Conservation (phyloP, 30 jellyfish, hydroid and myxozoan species). For the Aurelia aurita complex sp. Pacific region DNA sequence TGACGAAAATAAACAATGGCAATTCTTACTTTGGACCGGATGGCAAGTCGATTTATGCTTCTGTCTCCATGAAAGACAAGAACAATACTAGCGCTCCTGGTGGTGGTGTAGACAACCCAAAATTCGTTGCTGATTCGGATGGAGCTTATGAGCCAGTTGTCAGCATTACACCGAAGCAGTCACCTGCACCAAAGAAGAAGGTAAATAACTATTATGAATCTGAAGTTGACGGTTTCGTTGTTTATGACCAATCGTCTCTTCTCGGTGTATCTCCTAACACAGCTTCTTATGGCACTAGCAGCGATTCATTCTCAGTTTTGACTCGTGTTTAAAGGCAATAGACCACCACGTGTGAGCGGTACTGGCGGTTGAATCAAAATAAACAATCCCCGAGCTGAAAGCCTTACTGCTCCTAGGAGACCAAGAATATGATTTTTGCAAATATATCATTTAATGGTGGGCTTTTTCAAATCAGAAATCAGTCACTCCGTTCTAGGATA, state of each 20-base stretch:
- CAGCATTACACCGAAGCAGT: constrained; percentile 5
- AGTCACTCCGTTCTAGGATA: too few relatives aligned
- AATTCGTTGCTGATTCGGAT: constrained; percentile 72
- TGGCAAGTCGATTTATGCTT: constrained; percentile 31
- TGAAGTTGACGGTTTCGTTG: constrained; percentile 46
- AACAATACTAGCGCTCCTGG: neutral
- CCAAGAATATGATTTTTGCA: too few relatives aligned
- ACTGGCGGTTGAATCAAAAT: too few relatives aligned
- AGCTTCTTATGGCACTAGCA: constrained; percentile 3
- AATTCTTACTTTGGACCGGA: constrained; percentile 38
- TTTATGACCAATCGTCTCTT: constrained; percentile 36
- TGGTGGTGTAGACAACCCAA: constrained; percentile 49
- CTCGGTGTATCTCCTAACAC: constrained; percentile 25
- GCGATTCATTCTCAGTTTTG: constrained; percentile 39
- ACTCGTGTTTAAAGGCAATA: constrained; percentile 15
- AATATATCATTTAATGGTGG: too few relatives aligned
- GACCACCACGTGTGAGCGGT: neutral
- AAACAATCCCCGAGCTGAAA: too few relatives aligned
- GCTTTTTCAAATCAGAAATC: too few relatives aligned
- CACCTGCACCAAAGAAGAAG: constrained; percentile 44
- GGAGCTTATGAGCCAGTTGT: constrained; percentile 69
- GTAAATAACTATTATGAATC: constrained; percentile 36
- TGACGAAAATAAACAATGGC: neutral
- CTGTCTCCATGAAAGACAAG: constrained; percentile 1
- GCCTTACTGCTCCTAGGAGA: too few relatives aligned